phyloP scores from a whole-genome alignment of 2,888 invertebrate species.

The Heliconius hortense region DNA sequence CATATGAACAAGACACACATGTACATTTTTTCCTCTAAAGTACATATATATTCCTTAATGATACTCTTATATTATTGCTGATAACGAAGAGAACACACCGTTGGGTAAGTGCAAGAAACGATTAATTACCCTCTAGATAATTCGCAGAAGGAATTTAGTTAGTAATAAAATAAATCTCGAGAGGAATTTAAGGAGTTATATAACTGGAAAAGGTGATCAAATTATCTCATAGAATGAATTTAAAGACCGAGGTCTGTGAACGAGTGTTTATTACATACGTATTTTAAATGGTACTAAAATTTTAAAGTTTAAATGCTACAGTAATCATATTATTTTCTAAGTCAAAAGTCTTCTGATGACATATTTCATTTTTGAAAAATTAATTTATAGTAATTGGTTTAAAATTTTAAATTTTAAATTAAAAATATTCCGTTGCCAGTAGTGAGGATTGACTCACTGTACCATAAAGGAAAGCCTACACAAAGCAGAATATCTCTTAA shows the following conservation, averaged over 20 bases:
- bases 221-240: not conserved
- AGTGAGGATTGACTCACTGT: not conserved
- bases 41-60: not conserved
- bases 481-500: not conserved
- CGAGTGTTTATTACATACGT: not conserved
- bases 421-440: too few species aligned
- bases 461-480: not conserved
- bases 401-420: too few species aligned
- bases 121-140: not conserved
- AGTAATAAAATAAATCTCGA: not conserved
- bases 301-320: too few species aligned
- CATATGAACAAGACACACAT: not conserved
- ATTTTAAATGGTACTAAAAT: too few species aligned
- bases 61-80: slow-evolving; percentile 2
- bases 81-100: not conserved
- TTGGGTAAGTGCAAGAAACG: slow-evolving; percentile 3
- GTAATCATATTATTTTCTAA: not conserved
- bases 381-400: too few species aligned
- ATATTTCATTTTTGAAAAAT: too few species aligned
- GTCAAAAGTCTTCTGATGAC: not conserved
- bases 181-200: slow-evolving; percentile 1
- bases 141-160: not conserved
- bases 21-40: not conserved
- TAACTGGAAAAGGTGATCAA: not conserved
- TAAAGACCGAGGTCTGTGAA: not conserved